Conservation (phyloP, 2,797 vertebrate species). For the Cephalopachus bancanus region DNA sequence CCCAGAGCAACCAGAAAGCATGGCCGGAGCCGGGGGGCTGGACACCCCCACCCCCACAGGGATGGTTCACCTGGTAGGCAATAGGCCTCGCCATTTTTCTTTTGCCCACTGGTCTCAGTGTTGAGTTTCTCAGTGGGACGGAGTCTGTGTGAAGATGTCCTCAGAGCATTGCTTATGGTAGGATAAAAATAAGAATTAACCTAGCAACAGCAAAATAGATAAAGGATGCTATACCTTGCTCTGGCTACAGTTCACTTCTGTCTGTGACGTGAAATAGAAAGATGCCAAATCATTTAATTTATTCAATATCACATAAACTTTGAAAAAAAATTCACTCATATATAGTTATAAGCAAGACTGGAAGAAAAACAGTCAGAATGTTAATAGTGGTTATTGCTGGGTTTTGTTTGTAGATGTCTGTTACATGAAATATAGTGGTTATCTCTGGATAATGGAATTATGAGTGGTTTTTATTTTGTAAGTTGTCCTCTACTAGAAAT, state of each 20-base stretch:
- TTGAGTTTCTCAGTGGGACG: background rate
- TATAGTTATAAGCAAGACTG: background rate
- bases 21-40: background rate
- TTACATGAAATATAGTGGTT: background rate
- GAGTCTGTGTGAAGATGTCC: background rate
- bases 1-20: background rate
- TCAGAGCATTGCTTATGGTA: background rate
- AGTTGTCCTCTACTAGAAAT: background rate
- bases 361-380: slow-evolving; percentile 36
- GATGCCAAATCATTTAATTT: background rate
- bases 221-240: background rate
- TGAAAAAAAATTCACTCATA: background rate
- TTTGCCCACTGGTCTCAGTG: background rate
- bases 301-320: background rate
- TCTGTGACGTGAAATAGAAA: background rate
- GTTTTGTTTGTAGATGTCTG: too few species aligned
- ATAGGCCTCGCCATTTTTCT: background rate
- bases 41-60: background rate
- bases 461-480: background rate
- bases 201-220: background rate
- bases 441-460: slow-evolving; percentile 23
- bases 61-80: background rate
- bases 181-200: background rate
- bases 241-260: background rate
- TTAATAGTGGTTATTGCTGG: slow-evolving; percentile 15